Conservation (phyloP, 2,113 vertebrate genomes). For the Tragelaphus strepsiceros region DNA sequence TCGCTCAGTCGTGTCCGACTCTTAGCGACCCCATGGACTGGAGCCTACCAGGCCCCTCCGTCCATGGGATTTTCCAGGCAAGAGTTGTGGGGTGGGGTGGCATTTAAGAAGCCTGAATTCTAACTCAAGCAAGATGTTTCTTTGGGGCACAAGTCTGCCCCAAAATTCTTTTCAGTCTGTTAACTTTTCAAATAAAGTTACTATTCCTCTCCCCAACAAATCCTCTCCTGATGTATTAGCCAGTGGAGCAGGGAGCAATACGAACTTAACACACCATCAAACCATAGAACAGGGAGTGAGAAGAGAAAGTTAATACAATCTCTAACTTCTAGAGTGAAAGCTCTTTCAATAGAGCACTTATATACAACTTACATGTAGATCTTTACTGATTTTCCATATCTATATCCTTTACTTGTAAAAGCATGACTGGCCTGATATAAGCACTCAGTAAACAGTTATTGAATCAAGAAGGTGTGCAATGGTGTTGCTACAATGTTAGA, state of each 20-base stretch:
- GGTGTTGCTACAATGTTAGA: not conserved
- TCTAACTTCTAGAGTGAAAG: not conserved
- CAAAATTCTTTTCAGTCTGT: not conserved
- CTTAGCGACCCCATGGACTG: no score
- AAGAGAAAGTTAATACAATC: not conserved
- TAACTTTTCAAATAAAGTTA: not conserved
- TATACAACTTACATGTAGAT: fast-evolving
- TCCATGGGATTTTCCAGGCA: no score
- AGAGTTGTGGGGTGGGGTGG: no score
- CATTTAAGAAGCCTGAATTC: not conserved
- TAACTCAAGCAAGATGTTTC: not conserved
- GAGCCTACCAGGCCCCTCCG: no score
- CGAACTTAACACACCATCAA: not conserved
- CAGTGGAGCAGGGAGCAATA: not conserved
- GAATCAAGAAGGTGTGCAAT: not conserved
- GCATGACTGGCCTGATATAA: not conserved
- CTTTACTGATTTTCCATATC: not conserved
- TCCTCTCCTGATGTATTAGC: not conserved
- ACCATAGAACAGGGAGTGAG: not conserved
- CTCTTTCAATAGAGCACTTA: not conserved
- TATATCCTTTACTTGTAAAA: not conserved
- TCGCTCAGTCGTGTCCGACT: no score
- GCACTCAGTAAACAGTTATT: not conserved
- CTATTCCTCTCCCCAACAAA: not conserved
- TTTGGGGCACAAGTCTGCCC: not conserved